Evolutionary conservation across 2,888 invertebrate species (phyloP).

Genomic region (Oxytorus armatus): DNA sequence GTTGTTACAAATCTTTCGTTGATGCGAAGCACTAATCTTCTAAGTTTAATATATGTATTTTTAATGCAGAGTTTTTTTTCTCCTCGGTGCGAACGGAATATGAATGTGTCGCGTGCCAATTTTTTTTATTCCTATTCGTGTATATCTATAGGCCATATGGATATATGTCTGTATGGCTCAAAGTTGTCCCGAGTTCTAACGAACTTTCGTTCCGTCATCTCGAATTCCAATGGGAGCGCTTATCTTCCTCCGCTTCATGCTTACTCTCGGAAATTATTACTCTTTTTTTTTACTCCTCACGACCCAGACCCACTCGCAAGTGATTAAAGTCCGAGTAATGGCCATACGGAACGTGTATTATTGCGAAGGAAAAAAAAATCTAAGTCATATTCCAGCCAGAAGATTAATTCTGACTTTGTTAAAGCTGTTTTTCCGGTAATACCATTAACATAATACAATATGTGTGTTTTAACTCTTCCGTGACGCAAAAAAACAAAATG

Average conservation of each 20-base stretch:
- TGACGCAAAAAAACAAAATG: neutral
- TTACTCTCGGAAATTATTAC: constrained; percentile 17
- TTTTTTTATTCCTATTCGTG: neutral
- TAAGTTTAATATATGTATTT: constrained; percentile 21
- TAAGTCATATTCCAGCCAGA: constrained; percentile 17
- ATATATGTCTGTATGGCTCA: constrained; percentile 7
- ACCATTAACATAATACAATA: neutral
- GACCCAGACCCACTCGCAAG: constrained; percentile 27
- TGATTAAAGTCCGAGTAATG: constrained; percentile 43
- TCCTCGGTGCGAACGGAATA: neutral
- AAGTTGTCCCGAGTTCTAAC: constrained; percentile 43
- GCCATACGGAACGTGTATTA: constrained; percentile 14
- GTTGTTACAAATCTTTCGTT: constrained; percentile 27
- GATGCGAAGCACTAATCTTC: neutral
- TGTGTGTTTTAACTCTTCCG: neutral
- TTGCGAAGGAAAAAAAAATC: constrained; percentile 21
- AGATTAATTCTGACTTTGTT: neutral
- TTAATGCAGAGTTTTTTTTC: constrained; percentile 1
- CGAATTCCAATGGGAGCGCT: constrained; percentile 51
- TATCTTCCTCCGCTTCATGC: constrained; percentile 42
- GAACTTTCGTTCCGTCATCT: constrained; percentile 48
- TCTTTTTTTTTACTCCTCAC: constrained; percentile 17
- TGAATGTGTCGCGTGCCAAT: constrained; percentile 18
- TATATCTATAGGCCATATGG: neutral
- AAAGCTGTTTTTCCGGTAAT: constrained; percentile 24